Base-by-base conservation (phyloP, 2,797 vertebrate genomes). In the Distichodus sexfasciatus region DNA sequence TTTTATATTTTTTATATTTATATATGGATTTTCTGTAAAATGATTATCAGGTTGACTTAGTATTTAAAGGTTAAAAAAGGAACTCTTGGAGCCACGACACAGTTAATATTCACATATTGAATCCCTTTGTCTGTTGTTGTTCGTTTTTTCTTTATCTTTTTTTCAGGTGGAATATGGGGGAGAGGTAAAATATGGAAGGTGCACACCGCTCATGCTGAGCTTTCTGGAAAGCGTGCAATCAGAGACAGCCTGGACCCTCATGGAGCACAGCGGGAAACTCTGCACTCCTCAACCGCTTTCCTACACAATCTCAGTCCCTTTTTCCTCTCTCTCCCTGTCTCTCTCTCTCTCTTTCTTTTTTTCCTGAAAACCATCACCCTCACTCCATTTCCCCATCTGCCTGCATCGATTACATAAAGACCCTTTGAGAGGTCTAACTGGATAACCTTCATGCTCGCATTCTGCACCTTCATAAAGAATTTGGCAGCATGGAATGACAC, bases 391-490 rank as follows among this genome's bases (percentile, higher is more conserved):
- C 68, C 35, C 62, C n/a, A n/a, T 75, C 76, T 48, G 61, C 61
- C 71, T 23, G 58, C 75, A 85, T 84, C 78, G 84, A 89, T 87
- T 84, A 76, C 75, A 83, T 76, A 76, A 70, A 80, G 71, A 76
- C 69, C 26, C 33, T 72, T 76, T 77, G 72, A 78, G 61, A 24
- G 65, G 79, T 69, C 67, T 79, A 84, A 78, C 43, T 33, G 71
- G 68, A 68, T 67, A 79, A 78, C 81, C 75, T 75, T 81, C 64
- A 74, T 58, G 50, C 74, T 80, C 63, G 35, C 79, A 79, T 86
- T 71, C 74, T 55, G 33, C 26, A 63, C 77, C 73, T 73, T 67
- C 8, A 47, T 70, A 66, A 76, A 60, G 70, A 70, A 68, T 78
- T 69, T 55, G 63, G 55, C 69, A 75, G 48, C 44, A 19, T 51